These are phyloP conservation scores for Seira ritae DNA, from an alignment of 2,888 invertebrate species.

Conservation along the genomic window DNA sequence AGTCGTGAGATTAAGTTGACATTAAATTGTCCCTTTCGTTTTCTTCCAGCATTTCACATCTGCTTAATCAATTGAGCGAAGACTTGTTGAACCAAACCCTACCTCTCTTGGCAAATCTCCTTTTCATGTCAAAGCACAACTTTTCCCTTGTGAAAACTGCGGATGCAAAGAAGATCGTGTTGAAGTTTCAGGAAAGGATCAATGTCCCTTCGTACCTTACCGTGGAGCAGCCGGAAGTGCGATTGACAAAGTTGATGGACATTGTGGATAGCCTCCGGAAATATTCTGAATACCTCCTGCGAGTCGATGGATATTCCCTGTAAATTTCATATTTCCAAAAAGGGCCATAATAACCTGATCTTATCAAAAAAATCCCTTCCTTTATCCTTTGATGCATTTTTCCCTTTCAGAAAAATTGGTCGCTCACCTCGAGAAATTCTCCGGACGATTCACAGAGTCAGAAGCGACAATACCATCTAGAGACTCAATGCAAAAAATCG, in stretches of 20 bases:
- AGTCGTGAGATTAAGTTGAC: too few species aligned
- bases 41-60: conserved; percentile 33
- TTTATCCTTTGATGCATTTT: neutral
- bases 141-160: conserved; percentile 35
- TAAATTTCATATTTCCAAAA: conserved; percentile 6
- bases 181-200: conserved; percentile 31
- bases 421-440: conserved; percentile 42
- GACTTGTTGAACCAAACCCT: conserved; percentile 22
- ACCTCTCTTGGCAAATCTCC: conserved; percentile 43
- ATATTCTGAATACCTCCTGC: conserved; percentile 42
- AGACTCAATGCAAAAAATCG: neutral
- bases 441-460: conserved; percentile 30
- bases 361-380: neutral
- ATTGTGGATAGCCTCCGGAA: conserved; percentile 42
- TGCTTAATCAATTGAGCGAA: conserved; percentile 37
- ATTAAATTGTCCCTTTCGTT: neutral
- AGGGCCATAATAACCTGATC: too few species aligned
- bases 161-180: conserved; percentile 32
- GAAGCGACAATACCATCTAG: neutral
- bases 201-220: conserved; percentile 5
- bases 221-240: conserved; percentile 20
- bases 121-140: conserved; percentile 48
- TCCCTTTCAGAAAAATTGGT: conserved; percentile 21
- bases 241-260: conserved; percentile 30
- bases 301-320: conserved; percentile 21